Evolutionary conservation across 2,113 vertebrate species (phyloP).

Genomic region (Cheilinus undulatus): DNA sequence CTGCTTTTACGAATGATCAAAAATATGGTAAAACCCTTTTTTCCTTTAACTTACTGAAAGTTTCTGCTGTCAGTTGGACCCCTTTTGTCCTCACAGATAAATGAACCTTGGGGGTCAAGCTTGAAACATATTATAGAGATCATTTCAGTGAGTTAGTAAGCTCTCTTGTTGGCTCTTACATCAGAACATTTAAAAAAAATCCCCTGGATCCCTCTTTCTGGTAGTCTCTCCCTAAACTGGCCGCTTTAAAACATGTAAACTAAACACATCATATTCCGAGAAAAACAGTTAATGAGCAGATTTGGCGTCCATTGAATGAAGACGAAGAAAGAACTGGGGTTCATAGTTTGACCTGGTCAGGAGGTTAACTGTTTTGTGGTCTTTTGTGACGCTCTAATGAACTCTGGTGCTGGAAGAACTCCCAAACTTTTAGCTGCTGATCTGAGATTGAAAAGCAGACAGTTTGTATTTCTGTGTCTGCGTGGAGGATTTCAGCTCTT

Average conservation of each 20-base stretch:
- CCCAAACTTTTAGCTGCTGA: not conserved
- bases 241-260: not conserved
- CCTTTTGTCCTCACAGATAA: no score
- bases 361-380: not conserved
- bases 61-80: no score
- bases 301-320: not conserved
- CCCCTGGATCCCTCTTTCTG: not conserved
- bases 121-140: no score
- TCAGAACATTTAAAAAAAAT: not conserved
- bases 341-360: slow-evolving; percentile 22
- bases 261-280: no score
- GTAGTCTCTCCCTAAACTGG: not conserved
- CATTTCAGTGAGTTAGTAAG: not conserved
- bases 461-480: not conserved
- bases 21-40: no score
- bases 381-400: slow-evolving; percentile 9
- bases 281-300: slow-evolving; percentile 15
- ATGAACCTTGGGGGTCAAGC: no score
- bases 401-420: not conserved
- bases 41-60: no score
- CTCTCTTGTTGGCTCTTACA: not conserved
- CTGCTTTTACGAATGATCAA: no score
- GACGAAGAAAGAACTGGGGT: not conserved
- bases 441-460: not conserved
- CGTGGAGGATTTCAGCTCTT: slow-evolving; percentile 32